Percentiles rank a stretch among this genome's conserved stretches.
phyloP scores from a whole-genome alignment of 1,140 invertebrate genomes.

The Drepana arcuata region DNA sequence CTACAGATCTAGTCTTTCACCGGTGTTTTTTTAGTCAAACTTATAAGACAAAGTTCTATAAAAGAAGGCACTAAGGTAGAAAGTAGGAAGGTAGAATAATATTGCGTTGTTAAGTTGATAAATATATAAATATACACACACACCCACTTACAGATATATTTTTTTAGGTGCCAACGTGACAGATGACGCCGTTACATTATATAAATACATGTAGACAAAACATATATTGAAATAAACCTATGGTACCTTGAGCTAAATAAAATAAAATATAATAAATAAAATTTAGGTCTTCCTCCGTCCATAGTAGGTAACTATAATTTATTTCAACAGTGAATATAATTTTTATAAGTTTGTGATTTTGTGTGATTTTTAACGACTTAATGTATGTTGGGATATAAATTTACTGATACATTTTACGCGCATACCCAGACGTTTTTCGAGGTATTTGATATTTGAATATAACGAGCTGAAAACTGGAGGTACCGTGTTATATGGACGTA shows the following conservation, averaged over 20 bases:
- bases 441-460: slow-evolving; percentile 43
- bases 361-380: slow-evolving; percentile 31
- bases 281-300: slow-evolving; percentile 4
- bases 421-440: slow-evolving; percentile 50
- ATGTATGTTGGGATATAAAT: slow-evolving; percentile 34
- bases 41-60: too few species aligned
- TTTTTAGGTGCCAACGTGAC: too few species aligned
- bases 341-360: slow-evolving; percentile 22
- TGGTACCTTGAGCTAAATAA: too few species aligned
- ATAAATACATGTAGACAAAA: neutral
- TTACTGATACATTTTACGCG: slow-evolving; percentile 42
- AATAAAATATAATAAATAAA: too few species aligned
- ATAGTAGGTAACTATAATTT: slow-evolving; percentile 3
- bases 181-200: neutral
- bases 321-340: slow-evolving; percentile 15
- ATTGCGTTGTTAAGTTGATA: too few species aligned
- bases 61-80: too few species aligned
- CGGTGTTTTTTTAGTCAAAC: too few species aligned
- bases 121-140: too few species aligned
- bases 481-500: too few species aligned
- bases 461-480: slow-evolving; percentile 35
- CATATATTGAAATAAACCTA: neutral
- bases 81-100: too few species aligned
- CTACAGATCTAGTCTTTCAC: too few species aligned
- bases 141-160: too few species aligned